Base-by-base conservation (phyloP, 1,140 invertebrate species). In the Zaprionus gabonicus region DNA sequence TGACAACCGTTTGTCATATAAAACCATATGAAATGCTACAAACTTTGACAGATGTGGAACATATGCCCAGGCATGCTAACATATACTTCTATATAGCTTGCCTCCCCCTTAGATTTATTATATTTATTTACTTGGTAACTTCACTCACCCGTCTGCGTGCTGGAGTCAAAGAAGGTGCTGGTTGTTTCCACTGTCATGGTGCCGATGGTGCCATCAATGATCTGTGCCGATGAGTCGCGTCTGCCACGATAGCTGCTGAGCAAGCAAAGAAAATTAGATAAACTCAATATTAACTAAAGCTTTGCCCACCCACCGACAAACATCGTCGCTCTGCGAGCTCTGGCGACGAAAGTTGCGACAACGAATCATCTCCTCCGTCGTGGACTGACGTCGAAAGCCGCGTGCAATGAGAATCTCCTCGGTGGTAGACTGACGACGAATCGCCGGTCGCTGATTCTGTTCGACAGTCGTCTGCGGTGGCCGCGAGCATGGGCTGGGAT, bases 181-280 rank as follows among this genome's bases (percentile, higher is more conserved):
- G 97, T 97, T 1, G 97, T 98, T 92, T 98, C 97, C 4, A 98
- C 96, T 0, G 97, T 98, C 97, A 98, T 98, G 15, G 97, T 97
- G 7, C 96, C 97, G 64, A 98, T 95, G n/a, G 97, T 98, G 5
- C 97, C 97, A 84, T 98, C 97, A 25, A 96, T 96, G 80, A 98
- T 98, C 93, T 98, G 97, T 1, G 97, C 97, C 13, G 96, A 96
- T 1, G 97, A 98, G 91, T 98, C 97, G 25, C 97, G 94, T 4
- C 97, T 94, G 4, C 97, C 97, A 28, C 97, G 94, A 80, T 96
- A 96, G 4, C 91, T 93, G 41, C 15, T 15, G 1, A 25, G 12
- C n/a, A 51, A 13, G 28, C 56, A 2, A 13, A n/a, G 1, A 4
- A 31, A 17, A 25, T 27, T 46, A 27, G 20, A 28, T 28, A 1